A percentile compares a stretch with the other conserved stretches of the same genome.
These are phyloP conservation scores for Microplitis mediator DNA, from an alignment of 1,140 invertebrate genomes.

Conservation along the genomic window DNA sequence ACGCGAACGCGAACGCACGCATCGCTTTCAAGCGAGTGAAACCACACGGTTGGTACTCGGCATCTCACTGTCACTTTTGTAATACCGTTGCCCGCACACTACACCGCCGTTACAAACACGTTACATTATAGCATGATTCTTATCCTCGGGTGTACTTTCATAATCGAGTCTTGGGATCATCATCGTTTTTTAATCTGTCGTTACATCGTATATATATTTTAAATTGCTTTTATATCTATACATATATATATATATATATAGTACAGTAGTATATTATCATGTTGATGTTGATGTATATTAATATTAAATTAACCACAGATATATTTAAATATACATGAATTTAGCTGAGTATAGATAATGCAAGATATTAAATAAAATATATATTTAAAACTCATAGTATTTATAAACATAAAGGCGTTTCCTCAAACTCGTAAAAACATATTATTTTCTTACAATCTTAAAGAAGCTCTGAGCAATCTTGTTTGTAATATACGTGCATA, in stretches of 20 bases:
- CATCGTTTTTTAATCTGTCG: background rate
- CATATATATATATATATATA: background rate
- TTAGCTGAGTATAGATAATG: too few relatives aligned
- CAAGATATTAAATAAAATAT: constrained; percentile 5
- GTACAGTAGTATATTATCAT: background rate
- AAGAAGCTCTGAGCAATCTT: constrained; percentile 9
- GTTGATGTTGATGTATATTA: too few relatives aligned
- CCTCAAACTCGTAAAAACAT: constrained; percentile 9
- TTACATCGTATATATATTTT: background rate
- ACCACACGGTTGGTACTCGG: constrained; percentile 37
- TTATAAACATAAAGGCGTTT: constrained; percentile 8
- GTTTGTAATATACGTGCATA: constrained; percentile 21
- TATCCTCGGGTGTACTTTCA: constrained; percentile 35
- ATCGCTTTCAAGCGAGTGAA: constrained; percentile 51
- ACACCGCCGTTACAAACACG: constrained; percentile 37
- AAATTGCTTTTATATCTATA: background rate
- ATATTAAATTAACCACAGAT: too few relatives aligned
- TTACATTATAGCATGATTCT: constrained; percentile 42
- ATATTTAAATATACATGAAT: too few relatives aligned
- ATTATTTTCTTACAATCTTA: constrained; percentile 14
- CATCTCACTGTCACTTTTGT: constrained; percentile 58
- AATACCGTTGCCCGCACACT: constrained; percentile 46
- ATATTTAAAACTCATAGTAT: background rate
- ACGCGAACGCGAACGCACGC: constrained; percentile 35
- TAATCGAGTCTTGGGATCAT: constrained; percentile 15